These are phyloP conservation scores for Cataglyphis rosenhaueri DNA, from an alignment of 2,888 invertebrate species.

Conservation along the genomic window DNA sequence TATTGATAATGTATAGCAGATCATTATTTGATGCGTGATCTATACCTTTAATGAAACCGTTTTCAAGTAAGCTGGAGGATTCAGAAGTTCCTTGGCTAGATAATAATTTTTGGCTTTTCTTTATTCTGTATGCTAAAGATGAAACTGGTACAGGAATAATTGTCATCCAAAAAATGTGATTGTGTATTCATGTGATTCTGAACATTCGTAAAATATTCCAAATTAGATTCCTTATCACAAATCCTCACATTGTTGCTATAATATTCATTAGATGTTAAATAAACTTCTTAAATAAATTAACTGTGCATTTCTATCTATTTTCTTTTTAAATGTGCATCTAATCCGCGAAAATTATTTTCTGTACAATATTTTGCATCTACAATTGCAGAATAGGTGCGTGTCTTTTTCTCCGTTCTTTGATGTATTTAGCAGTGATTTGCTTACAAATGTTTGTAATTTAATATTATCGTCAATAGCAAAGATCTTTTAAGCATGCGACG, in stretches of 20 bases:
- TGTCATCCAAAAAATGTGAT: constrained; percentile 16
- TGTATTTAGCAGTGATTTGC: constrained; percentile 68
- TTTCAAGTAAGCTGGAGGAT: not conserved
- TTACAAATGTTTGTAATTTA: constrained; percentile 59
- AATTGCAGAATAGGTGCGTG: constrained; percentile 56
- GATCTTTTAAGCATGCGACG: constrained; percentile 21
- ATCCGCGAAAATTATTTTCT: constrained; percentile 43
- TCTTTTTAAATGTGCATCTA: constrained; percentile 61
- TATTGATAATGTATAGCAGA: constrained; percentile 20
- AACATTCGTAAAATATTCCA: not conserved
- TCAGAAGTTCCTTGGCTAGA: constrained; percentile 2
- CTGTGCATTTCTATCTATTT: constrained; percentile 37
- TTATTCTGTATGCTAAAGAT: not conserved
- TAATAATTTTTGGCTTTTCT: not conserved
- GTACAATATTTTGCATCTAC: constrained; percentile 38
- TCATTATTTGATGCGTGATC: constrained; percentile 16
- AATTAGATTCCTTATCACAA: not conserved
- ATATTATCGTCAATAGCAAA: constrained; percentile 50
- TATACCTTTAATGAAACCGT: constrained; percentile 5
- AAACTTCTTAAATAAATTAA: too few species aligned
- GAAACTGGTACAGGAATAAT: not conserved
- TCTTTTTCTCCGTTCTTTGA: constrained; percentile 53
- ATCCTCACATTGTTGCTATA: not conserved
- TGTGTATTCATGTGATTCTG: not conserved
- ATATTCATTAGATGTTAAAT: not conserved